Evolutionary conservation across 2,113 vertebrate species (phyloP).

Genomic region (Panurus biarmicus): DNA sequence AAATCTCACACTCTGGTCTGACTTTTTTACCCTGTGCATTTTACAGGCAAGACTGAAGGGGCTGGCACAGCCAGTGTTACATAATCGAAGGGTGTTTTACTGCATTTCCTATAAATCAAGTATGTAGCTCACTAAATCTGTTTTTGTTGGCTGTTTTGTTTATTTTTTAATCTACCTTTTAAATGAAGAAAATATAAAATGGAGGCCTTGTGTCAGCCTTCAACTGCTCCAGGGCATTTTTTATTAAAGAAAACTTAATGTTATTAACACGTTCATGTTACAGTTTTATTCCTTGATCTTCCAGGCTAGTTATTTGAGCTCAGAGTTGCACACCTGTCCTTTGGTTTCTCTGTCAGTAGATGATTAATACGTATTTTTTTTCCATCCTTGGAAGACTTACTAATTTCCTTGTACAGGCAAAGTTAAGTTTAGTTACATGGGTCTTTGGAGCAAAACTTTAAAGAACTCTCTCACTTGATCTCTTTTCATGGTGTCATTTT

Average conservation of each 20-base stretch:
- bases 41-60: not conserved
- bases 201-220: not conserved
- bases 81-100: not conserved
- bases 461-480: not conserved
- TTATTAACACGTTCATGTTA: not conserved
- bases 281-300: constrained; percentile 31
- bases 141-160: not conserved
- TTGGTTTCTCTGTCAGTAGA: constrained; percentile 17
- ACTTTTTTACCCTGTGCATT: not conserved
- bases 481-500: not conserved
- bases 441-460: not conserved
- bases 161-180: not conserved
- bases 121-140: not conserved
- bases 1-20: not conserved
- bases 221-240: not conserved
- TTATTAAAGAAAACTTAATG: not conserved
- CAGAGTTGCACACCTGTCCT: constrained; percentile 23
- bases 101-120: not conserved
- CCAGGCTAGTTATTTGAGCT: not conserved
- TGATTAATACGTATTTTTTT: not conserved
- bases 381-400: not conserved
- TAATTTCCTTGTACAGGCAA: not conserved
- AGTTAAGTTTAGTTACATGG: not conserved
- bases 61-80: not conserved
- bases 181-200: constrained; percentile 5